Base-by-base conservation (phyloP, 1,140 invertebrate genomes). In the Bombus turneri region DNA sequence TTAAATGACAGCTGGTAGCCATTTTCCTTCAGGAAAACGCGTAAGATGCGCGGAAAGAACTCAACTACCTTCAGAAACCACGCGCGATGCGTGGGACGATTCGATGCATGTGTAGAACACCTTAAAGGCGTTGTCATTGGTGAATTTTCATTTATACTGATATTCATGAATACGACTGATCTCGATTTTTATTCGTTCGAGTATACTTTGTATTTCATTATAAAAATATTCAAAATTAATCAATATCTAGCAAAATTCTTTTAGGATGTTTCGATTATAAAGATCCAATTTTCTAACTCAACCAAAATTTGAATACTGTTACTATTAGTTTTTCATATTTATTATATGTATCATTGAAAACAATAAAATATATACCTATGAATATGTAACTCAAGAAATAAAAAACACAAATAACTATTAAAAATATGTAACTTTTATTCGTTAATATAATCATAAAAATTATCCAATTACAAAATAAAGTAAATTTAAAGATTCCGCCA, bases 1-100 rank as follows among this genome's bases (percentile, higher is more conserved):
- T 53, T 85, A 90, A 92, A 83, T 93, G 93, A 93, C 93, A 94
- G 93, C 91, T 92, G 93, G 93, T 90, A 90, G 92, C 93, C 93
- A 94, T 94, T 93, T 94, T 93, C 91, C 90, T 91, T 85, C 81
- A 78, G 90, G 92, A 91, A 92, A 93, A 93, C 91, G 91, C 92
- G 90, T 91, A 91, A 91, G 90, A 92, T 93, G 91, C 90, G 92
- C 91, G 90, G 92, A 88, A 81, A 92, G 91, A 90, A 71, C 76
- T 78, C 77, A 64, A 91, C 90, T 92, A 91, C 89, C 85, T 88
- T 78, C 68, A 87, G 64, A 90, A 90, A 87, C 85, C 86, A 92
- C 90, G 92, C 92, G 90, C 89, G 85, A 81, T 89, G 90, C 87
- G 90, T 89, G 86, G 83, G 85, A 81, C 31, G 80, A 85, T 64